Percentiles rank a stretch among this genome's conserved stretches.
Evolutionary conservation across 2,797 vertebrate genomes (phyloP).

Genomic region (Pseudochaenichthys georgianus): DNA sequence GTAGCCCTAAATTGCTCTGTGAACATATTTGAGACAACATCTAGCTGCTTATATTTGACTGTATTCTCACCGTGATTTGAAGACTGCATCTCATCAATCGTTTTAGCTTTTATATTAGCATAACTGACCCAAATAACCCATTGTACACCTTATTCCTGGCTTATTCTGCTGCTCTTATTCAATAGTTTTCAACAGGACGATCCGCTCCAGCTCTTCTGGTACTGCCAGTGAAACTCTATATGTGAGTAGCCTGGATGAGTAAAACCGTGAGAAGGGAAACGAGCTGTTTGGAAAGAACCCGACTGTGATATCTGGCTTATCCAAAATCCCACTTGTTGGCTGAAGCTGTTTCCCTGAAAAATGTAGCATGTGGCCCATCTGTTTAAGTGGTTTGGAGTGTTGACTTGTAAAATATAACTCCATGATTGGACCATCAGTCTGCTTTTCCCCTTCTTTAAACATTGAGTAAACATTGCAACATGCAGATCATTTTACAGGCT

Average conservation of each 20-base stretch:
- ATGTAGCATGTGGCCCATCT: slow-evolving; percentile 64
- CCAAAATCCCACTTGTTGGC: slow-evolving; percentile 61
- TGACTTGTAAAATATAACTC: slow-evolving; percentile 65
- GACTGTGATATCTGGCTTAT: slow-evolving; percentile 55
- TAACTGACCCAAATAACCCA: not conserved
- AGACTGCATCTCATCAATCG: not conserved
- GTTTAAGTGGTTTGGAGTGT: slow-evolving; percentile 66
- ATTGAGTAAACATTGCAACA: slow-evolving; percentile 1
- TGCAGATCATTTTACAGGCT: slow-evolving; percentile 6
- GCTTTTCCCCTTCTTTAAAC: not conserved
- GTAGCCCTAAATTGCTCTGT: not conserved
- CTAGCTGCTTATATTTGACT: not conserved
- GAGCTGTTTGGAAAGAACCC: slow-evolving; percentile 36
- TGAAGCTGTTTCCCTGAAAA: slow-evolving; percentile 41
- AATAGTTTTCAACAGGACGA: slow-evolving; percentile 15
- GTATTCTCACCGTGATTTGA: not conserved
- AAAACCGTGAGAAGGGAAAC: slow-evolving; percentile 55
- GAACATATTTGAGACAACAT: not conserved
- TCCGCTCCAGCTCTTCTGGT: slow-evolving; percentile 34
- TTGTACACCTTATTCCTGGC: not conserved
- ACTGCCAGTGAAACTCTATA: slow-evolving; percentile 38
- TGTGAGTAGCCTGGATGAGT: slow-evolving; percentile 33
- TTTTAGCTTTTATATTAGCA: not conserved
- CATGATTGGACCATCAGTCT: slow-evolving; percentile 31
- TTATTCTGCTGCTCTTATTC: slow-evolving; percentile 13